These are phyloP conservation scores for Trachurus trachurus DNA, from an alignment of 2,797 vertebrate genomes.

Conservation along the genomic window DNA sequence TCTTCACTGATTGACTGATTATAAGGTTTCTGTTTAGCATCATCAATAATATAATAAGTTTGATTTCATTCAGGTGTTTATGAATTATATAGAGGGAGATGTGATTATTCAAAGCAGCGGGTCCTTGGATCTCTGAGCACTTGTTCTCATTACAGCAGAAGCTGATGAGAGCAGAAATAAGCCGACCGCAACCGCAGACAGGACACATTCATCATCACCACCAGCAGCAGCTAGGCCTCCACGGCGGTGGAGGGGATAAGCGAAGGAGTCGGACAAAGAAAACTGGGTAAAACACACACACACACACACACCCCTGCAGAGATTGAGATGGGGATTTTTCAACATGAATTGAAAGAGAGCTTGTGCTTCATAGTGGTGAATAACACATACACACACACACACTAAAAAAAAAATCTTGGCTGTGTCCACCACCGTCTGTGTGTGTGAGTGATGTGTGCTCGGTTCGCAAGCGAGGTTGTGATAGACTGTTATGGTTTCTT, in stretches of 20 bases:
- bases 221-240: neutral
- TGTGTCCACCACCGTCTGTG: slow-evolving; percentile 36
- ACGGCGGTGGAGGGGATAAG: neutral
- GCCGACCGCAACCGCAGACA: slow-evolving; percentile 39
- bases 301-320: slow-evolving; percentile 5
- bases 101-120: slow-evolving; percentile 57
- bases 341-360: neutral
- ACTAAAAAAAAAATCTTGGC: slow-evolving; percentile 11
- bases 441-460: slow-evolving; percentile 32
- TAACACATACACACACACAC: slow-evolving; percentile 16
- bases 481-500: slow-evolving; percentile 43
- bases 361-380: slow-evolving; percentile 13
- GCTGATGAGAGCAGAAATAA: slow-evolving; percentile 67
- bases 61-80: slow-evolving; percentile 26
- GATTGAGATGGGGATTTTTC: slow-evolving; percentile 22
- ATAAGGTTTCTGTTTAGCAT: slow-evolving; percentile 7
- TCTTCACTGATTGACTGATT: neutral
- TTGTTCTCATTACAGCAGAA: slow-evolving; percentile 59
- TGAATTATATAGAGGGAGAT: slow-evolving; percentile 36
- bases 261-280: neutral
- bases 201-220: slow-evolving; percentile 63
- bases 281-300: neutral
- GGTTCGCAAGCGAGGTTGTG: slow-evolving; percentile 46
- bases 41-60: slow-evolving; percentile 12
- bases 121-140: slow-evolving; percentile 16